Conservation (phyloP, 2,888 invertebrate genomes). For the Neocrepidodera transversa region DNA sequence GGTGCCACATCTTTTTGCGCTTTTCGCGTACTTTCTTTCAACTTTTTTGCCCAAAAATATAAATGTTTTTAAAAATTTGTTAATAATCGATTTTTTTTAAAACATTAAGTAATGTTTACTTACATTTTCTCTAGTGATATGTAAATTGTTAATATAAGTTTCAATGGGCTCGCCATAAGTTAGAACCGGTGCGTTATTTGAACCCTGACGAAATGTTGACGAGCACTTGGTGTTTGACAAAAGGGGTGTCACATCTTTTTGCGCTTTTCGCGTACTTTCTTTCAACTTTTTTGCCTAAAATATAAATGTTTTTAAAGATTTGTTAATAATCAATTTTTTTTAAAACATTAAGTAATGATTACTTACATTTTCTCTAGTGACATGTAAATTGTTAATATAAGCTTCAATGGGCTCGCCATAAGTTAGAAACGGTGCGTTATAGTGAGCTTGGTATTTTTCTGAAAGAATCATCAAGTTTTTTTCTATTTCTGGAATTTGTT, state of each 20-base stretch:
- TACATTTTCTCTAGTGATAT: conserved; percentile 67
- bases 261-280: conserved; percentile 64
- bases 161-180: conserved; percentile 70
- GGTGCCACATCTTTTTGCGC: conserved; percentile 49
- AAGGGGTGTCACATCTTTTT: conserved; percentile 17
- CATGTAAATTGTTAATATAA: conserved; percentile 69
- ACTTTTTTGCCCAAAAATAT: conserved; percentile 61
- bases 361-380: conserved; percentile 64
- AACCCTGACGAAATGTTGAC: no score
- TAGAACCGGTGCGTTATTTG: conserved; percentile 62
- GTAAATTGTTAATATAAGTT: conserved; percentile 68
- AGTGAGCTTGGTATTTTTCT: conserved; percentile 63
- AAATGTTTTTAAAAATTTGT: neutral
- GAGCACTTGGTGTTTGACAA: no score
- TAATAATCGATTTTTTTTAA: neutral
- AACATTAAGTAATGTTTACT: conserved; percentile 28
- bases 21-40: conserved; percentile 65
- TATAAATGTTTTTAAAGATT: neutral
- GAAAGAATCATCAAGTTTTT: conserved; percentile 67
- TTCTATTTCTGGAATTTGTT: conserved; percentile 77
- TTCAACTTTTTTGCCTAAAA: conserved; percentile 63
- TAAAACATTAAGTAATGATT: neutral
- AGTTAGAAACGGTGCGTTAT: conserved; percentile 66
- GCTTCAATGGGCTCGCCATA: conserved; percentile 70
- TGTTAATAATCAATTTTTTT: neutral